Percentiles rank a stretch among this genome's conserved stretches.
phyloP scores from a whole-genome alignment of 1,140 invertebrate species.

The Cotesia typhae region DNA sequence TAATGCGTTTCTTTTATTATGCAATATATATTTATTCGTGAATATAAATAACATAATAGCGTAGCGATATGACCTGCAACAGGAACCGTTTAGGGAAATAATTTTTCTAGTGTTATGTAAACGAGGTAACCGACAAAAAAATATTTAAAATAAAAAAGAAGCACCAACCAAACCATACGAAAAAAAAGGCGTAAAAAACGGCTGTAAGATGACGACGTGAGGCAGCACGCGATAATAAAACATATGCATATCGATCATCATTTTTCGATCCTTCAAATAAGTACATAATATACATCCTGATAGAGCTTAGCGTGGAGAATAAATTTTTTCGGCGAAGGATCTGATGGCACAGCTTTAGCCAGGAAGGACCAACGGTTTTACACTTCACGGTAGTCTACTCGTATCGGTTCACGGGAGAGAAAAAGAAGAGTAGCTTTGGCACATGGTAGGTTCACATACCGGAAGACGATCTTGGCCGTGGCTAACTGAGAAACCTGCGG shows the following conservation, averaged over 20 bases:
- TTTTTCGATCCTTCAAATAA: conserved; percentile 28
- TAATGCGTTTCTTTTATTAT: conserved; percentile 36
- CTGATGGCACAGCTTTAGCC: conserved; percentile 10
- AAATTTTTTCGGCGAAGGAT: background rate
- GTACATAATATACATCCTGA: background rate
- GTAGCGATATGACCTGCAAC: conserved; percentile 25
- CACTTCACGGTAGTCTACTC: no score
- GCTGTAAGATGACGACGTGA: background rate
- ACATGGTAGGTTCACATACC: conserved; percentile 5
- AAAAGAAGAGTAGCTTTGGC: background rate
- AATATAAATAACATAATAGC: conserved; percentile 2
- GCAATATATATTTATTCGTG: conserved; percentile 24
- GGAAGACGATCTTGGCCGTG: conserved; percentile 22
- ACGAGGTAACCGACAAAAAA: conserved; percentile 27
- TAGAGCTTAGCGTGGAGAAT: background rate
- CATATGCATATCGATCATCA: conserved; percentile 39
- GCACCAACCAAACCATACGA: no score
- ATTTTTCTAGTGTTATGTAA: conserved; percentile 37
- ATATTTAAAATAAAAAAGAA: conserved; percentile 19
- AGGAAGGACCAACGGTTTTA: conserved; percentile 11
- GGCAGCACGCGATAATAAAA: conserved; percentile 7
- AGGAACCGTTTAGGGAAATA: conserved; percentile 36
- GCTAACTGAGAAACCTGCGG: background rate
- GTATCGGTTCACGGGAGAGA: no score
- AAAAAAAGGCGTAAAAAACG: conserved; percentile 3